Base-by-base conservation (phyloP, 2,888 invertebrate genomes). In the Anoplius nigerrimus region DNA sequence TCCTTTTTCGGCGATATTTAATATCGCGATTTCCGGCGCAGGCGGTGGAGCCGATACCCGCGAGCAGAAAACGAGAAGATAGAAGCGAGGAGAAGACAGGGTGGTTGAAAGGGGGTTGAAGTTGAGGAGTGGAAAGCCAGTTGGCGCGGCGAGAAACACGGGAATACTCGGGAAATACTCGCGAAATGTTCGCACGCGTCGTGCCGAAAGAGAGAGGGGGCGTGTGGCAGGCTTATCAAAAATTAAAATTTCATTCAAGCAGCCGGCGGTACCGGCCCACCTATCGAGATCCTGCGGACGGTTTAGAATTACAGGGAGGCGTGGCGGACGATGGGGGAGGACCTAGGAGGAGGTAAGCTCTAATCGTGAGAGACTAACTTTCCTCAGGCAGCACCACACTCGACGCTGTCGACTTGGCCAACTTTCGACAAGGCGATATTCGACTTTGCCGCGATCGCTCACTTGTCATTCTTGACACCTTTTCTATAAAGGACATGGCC, bases 161-260 rank as follows among this genome's bases (percentile, higher is more conserved):
- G 34, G 48, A 6, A 16, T 20, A 11, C 11, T 16, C 24, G 51
- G 18, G 21, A 20, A 55, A 58, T n/a, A n/a, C n/a, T n/a, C n/a
- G n/a, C n/a, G 16, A 46, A 54, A 52, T 21, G 18, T 11, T 2
- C 22, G 22, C 21, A 52, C 22, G 22, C 20, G 22, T 16, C 18
- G 48, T 6, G 22, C 15, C 11, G 52, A 51, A 64, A 51, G 56
- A 55, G 53, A 64, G 68, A 66, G 74, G 59, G 57, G 66, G 61
- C 67, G 54, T 74, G 78, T 73, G 68, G 79, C 63, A n/a, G 78
- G 71, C 86, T 86, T 86, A 87, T 87, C 76, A 87, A 87, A 86
- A 86, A 87, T 87, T 87, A 85, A 87, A 87, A 85, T 87, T 87
- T 87, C 86, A 87, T 87, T 85, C 81, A 82, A 76, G 79, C 80